Percentiles rank a stretch among this genome's conserved stretches.
phyloP scores from a whole-genome alignment of 2,113 vertebrate species.

The Cyprinodon variegatus region DNA sequence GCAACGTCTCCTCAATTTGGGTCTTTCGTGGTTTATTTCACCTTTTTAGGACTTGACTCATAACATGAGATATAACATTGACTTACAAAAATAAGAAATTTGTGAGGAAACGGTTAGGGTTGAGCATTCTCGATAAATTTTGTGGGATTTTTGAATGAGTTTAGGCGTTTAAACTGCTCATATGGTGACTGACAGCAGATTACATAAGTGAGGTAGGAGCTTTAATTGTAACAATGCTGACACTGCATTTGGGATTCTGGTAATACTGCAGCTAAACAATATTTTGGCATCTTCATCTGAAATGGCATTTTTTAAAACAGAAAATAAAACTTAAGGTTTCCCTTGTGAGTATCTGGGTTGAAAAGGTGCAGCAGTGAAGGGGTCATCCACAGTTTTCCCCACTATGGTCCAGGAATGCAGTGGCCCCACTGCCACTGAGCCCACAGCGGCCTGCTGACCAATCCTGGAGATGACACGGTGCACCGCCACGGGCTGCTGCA shows the following conservation, averaged over 20 bases:
- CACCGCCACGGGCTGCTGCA: constrained; percentile 88
- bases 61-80: background rate
- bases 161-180: constrained; percentile 1
- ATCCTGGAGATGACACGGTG: constrained; percentile 91
- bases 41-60: background rate
- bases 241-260: background rate
- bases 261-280: constrained; percentile 31
- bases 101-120: too few species aligned
- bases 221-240: constrained; percentile 11
- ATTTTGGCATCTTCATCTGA: constrained; percentile 16
- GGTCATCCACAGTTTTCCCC: constrained; percentile 79
- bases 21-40: background rate
- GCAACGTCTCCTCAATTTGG: background rate
- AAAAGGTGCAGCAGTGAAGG: constrained; percentile 87
- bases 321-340: constrained; percentile 50
- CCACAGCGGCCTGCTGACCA: constrained; percentile 85
- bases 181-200: constrained; percentile 11
- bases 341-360: constrained; percentile 84
- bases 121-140: background rate
- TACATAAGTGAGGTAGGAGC: constrained; percentile 61
- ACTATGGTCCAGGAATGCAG: constrained; percentile 89
- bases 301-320: constrained; percentile 10
- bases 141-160: background rate
- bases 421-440: constrained; percentile 86
- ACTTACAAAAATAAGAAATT: background rate